A percentile compares a stretch with the other conserved stretches of the same genome.
phyloP scores from a whole-genome alignment of 1,140 invertebrate genomes.

The Drosophila mauritiana region DNA sequence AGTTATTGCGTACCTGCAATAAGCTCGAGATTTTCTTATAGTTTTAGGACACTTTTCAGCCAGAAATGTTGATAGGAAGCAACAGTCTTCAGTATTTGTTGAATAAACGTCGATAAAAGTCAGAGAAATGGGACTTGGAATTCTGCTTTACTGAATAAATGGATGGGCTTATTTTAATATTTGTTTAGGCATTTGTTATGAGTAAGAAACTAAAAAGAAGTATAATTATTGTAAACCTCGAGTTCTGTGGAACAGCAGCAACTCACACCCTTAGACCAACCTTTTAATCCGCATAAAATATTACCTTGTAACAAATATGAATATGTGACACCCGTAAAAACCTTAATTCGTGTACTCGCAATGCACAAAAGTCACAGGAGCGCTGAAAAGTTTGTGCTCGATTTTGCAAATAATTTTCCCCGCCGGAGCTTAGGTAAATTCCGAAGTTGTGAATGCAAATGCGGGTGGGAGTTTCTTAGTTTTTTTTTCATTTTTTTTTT shows the following conservation, averaged over 20 bases:
- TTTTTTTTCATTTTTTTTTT: slow-evolving; percentile 2
- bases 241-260: not conserved
- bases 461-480: slow-evolving; percentile 17
- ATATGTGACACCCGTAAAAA: slow-evolving; percentile 1
- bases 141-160: not conserved
- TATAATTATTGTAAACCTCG: not conserved
- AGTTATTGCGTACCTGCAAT: slow-evolving; percentile 28
- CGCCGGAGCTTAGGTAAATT: slow-evolving; percentile 29
- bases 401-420: slow-evolving; percentile 23
- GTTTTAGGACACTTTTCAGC: slow-evolving; percentile 5
- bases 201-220: not conserved
- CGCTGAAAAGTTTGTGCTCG: slow-evolving; percentile 29
- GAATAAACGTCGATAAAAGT: not conserved
- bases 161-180: not conserved
- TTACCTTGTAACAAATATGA: slow-evolving; percentile 10
- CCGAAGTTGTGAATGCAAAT: slow-evolving; percentile 26
- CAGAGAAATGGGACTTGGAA: not conserved
- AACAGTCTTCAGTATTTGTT: not conserved
- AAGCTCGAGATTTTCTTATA: slow-evolving; percentile 6
- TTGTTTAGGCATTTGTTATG: not conserved
- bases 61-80: slow-evolving; percentile 15
- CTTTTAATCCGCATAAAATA: not conserved
- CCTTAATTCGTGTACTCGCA: slow-evolving; percentile 10
- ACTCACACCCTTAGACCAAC: not conserved
- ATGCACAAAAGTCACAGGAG: slow-evolving; percentile 19